Base-by-base conservation (phyloP, 2,113 vertebrate species). In the Gymnocephalus cernua region DNA sequence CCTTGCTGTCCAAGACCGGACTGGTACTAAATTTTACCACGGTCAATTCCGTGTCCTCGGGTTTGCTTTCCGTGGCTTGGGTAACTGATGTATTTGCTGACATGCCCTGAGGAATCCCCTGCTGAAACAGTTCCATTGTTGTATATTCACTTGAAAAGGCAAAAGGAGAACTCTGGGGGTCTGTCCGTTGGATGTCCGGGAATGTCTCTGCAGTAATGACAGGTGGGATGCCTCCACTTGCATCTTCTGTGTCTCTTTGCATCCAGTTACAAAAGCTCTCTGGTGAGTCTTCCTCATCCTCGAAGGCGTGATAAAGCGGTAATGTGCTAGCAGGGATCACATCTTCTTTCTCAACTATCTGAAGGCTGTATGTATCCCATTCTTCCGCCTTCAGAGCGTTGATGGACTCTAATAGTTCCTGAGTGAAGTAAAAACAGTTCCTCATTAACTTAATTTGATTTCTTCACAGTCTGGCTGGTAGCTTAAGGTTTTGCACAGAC, bases 51-150 rank as follows among this genome's bases (percentile, higher is more conserved):
- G 23, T 14, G 1, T 73, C 74, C 27, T 44, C 76, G 12, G 77
- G 15, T 3, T 82, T 7, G 0, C 47, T 29, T 4, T 74, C 69
- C 3, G 3, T 7, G 4, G 2, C 44, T 54, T 41, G 13, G 14
- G 51, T 61, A 47, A n/a, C 14, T 2, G 41, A 19, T 4, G 77
- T n/a, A 7, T 27, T 58, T 0, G 1, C 47, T 0, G 32, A 4
- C 4, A 8, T 21, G 0, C 44, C 51, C 44, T 64, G 82, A 21
- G 83, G 72, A 59, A 69, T 77, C 14, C 48, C 71, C 73, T 93
- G 90, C 67, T 93, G 93, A 59, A 96, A 94, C 80, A 95, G 73
- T 54, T 95, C 96, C 94, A 97, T 90, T 10, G 95, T 96, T 25
- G 95, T 94, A 23, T 97, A 97, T 54, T 94, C 96, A 9, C 90